Evolutionary conservation across 2,797 vertebrate genomes (phyloP).

Genomic region (Falco cherrug): DNA sequence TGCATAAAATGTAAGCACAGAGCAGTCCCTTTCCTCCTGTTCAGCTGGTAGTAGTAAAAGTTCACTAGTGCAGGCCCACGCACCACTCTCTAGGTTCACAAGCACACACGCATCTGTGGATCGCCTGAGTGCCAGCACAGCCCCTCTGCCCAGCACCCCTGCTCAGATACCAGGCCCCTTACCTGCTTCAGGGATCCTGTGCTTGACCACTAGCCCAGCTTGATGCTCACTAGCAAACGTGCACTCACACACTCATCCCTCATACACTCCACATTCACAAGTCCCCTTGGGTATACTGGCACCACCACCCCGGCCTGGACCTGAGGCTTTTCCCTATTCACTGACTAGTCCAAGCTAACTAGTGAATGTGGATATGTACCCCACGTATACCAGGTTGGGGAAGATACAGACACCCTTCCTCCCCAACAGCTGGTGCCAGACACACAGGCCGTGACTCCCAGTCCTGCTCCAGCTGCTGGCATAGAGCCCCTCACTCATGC

Average conservation of each 20-base stretch:
- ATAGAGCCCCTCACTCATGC: background rate
- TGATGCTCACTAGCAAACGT: background rate
- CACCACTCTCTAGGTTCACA: background rate
- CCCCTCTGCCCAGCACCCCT: background rate
- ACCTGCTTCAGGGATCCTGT: background rate
- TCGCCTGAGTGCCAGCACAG: background rate
- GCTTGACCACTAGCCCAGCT: background rate
- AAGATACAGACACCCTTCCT: background rate
- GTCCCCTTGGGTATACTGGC: background rate
- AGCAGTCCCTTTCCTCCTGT: background rate
- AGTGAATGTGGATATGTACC: background rate
- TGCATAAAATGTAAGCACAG: background rate
- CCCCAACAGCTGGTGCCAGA: too few relatives aligned
- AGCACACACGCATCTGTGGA: background rate
- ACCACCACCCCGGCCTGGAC: background rate
- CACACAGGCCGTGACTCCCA: background rate
- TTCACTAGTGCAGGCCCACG: background rate
- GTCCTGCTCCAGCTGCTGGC: background rate
- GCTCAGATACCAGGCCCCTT: background rate
- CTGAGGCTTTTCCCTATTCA: rapidly evolving
- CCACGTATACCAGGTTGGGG: background rate
- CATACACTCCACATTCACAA: background rate
- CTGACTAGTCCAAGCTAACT: background rate
- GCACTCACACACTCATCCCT: background rate
- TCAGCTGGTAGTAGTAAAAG: background rate